These are phyloP conservation scores for Lateolabrax maculatus DNA, from an alignment of 2,797 vertebrate genomes.

Conservation along the genomic window DNA sequence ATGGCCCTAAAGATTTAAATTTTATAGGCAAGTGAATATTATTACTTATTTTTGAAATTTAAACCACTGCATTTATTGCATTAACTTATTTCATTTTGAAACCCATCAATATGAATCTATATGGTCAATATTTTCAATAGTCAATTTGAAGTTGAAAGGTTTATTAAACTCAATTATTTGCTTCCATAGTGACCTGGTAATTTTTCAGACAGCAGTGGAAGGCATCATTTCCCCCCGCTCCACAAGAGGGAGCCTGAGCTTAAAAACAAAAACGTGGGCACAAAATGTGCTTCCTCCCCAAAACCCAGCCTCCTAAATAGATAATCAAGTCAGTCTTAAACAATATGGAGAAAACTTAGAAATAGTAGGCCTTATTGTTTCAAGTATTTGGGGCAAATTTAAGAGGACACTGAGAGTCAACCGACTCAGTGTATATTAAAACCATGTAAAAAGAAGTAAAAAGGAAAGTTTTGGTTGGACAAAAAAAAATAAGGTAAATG, in stretches of 20 bases:
- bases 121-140: not conserved
- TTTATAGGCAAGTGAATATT: not conserved
- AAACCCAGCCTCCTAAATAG: no score
- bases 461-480: no score
- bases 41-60: not conserved
- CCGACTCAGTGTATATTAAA: no score
- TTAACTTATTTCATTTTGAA: not conserved
- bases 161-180: not conserved
- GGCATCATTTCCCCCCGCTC: conserved; percentile 26
- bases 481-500: no score
- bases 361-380: no score
- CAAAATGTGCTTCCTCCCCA: conserved; percentile 51
- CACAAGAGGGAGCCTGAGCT: conserved; percentile 60
- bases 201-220: not conserved
- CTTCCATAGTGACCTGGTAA: no score
- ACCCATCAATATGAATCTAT: not conserved
- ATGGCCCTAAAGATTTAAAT: not conserved
- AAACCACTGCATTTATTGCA: not conserved
- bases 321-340: no score
- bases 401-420: no score
- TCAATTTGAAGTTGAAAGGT: not conserved
- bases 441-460: no score
- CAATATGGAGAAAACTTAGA: no score
- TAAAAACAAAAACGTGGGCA: conserved; percentile 48
- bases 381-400: no score